Evolutionary conservation across 2,888 invertebrate genomes (phyloP).

Genomic region (Drosophila aldrichi): DNA sequence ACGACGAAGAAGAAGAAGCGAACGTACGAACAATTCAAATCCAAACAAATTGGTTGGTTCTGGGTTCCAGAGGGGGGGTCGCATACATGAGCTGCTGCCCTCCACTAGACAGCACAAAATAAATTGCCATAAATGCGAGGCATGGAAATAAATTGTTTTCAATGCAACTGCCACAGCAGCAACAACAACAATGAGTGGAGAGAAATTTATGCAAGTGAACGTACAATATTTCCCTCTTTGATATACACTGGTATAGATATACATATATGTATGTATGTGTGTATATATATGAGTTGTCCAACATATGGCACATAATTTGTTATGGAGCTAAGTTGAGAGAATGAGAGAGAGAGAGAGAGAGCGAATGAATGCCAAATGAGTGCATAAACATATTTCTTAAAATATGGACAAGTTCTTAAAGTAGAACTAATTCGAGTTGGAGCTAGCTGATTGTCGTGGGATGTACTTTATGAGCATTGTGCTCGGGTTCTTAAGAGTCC

Average conservation of each 20-base stretch:
- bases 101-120: constrained; percentile 59
- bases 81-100: constrained; percentile 27
- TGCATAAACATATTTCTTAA: constrained; percentile 30
- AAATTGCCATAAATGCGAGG: constrained; percentile 74
- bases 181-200: constrained; percentile 33
- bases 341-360: not conserved
- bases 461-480: not conserved
- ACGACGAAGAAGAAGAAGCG: constrained; percentile 15
- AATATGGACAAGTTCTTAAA: constrained; percentile 11
- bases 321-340: constrained; percentile 10
- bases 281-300: constrained; percentile 24
- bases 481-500: not conserved
- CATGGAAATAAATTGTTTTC: constrained; percentile 79
- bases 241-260: constrained; percentile 5
- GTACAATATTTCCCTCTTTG: constrained; percentile 49
- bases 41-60: constrained; percentile 30
- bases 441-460: constrained; percentile 6
- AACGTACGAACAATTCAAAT: constrained; percentile 16
- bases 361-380: constrained; percentile 20
- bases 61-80: constrained; percentile 13
- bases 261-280: too few species aligned
- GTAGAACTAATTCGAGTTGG: constrained; percentile 21
- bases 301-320: constrained; percentile 53
- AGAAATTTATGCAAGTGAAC: constrained; percentile 72
- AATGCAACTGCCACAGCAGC: constrained; percentile 66